A percentile compares a stretch with the other conserved stretches of the same genome.
Conservation (phyloP, 2,888 invertebrate genomes). For the Elegia similella region DNA sequence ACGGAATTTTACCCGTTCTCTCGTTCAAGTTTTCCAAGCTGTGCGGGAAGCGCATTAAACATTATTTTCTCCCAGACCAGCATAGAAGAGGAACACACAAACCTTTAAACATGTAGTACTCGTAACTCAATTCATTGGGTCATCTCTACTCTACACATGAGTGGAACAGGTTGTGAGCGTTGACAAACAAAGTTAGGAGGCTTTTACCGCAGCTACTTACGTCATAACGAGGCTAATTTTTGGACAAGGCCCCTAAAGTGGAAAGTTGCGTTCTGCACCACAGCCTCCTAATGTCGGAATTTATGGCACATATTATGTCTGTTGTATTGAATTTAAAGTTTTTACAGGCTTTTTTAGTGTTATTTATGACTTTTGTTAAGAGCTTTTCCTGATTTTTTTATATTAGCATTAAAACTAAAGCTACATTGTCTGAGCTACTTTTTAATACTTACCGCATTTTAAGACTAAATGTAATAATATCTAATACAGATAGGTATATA, state of each 20-base stretch:
- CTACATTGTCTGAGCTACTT: no score
- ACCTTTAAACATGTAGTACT: neutral
- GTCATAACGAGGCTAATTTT: conserved; percentile 18
- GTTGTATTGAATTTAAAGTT: conserved; percentile 8
- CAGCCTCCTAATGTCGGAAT: conserved; percentile 12
- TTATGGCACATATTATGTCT: conserved; percentile 13
- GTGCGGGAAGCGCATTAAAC: no score
- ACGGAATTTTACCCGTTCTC: no score
- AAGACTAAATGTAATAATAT: no score
- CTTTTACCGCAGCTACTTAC: conserved; percentile 15
- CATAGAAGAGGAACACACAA: no score
- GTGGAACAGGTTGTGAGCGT: conserved; percentile 3
- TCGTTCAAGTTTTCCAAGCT: no score
- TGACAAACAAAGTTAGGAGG: conserved; percentile 13
- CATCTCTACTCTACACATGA: neutral
- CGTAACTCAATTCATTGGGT: neutral
- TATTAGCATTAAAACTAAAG: no score
- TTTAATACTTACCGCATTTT: no score
- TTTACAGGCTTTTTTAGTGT: neutral
- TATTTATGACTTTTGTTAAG: neutral
- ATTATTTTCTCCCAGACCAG: no score
- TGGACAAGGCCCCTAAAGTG: conserved; percentile 18
- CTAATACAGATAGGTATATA: no score
- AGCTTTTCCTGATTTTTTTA: neutral
- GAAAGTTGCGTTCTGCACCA: conserved; percentile 14